Base-by-base conservation (phyloP, 2,797 vertebrate species). In the Menidia menidia region DNA sequence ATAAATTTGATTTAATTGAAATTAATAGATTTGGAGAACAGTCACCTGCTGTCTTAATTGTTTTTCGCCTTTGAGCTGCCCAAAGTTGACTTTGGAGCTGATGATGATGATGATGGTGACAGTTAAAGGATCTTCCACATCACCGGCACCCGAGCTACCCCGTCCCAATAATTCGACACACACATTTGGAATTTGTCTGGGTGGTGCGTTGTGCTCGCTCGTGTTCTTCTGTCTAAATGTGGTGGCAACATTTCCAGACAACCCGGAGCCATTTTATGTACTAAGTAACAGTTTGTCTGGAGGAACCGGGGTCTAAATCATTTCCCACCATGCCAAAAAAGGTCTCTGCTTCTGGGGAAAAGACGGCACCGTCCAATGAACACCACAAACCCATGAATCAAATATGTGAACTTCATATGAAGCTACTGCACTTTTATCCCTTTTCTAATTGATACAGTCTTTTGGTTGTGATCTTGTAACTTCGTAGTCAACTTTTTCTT, bases 81-180 rank as follows among this genome's bases (percentile, higher is more conserved):
- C 19, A 11, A 25, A 13, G 18, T 19, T 54, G 16, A 15, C 43
- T 41, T 12, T 3, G 39, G 14, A 64, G 45, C 53, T 51, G 19
- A 13, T 42, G 31, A n/a, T 18, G 35, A 39, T 39, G 16, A 60
- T 71, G 25, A 53, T 32, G 19, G 16, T 41, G 31, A n/a, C 15
- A 41, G 52, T 53, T 25, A 64, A 53, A 39, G 41, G 41, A 18
- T 63, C 30, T 4, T 62, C 48, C 16, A 31, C n/a, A 54, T 69
- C n/a, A 61, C 52, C 11, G 53, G 30, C 41, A 18, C 41, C 0
- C 8, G 3, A 1, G n/a, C 32, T 16, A n/a, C 13, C 50, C 0
- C 15, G 12, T 1, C 30, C 44, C 16, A 45, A 60, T 30, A 18
- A 60, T 39, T 0, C 43, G 4, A 33, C 12, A 41, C 12, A 41